These are phyloP conservation scores for Cerceris ruficornis DNA, from an alignment of 2,888 invertebrate genomes.

Conservation along the genomic window DNA sequence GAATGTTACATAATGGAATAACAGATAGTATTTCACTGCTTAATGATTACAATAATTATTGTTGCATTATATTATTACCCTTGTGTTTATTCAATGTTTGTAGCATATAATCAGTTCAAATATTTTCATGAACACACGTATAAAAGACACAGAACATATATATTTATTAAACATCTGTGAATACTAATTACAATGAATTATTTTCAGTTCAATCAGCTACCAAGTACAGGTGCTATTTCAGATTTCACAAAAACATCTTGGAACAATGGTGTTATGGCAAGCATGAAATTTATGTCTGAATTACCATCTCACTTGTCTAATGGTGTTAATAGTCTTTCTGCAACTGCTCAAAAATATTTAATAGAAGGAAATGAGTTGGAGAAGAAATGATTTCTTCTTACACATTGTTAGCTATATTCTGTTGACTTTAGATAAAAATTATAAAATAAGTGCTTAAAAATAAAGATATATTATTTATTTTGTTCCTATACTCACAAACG, in stretches of 20 bases:
- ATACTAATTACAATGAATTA: background rate
- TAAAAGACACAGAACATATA: background rate
- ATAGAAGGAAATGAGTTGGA: slow-evolving; percentile 11
- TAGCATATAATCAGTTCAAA: too few relatives aligned
- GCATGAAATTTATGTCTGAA: slow-evolving; percentile 69
- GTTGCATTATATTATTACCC: too few relatives aligned
- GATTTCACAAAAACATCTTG: slow-evolving; percentile 63
- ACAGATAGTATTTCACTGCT: too few relatives aligned
- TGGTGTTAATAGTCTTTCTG: slow-evolving; percentile 48
- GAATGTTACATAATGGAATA: background rate
- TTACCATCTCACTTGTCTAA: slow-evolving; percentile 68
- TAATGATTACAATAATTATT: too few relatives aligned
- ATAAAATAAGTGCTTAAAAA: too few relatives aligned
- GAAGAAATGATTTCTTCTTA: background rate
- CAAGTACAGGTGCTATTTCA: slow-evolving; percentile 60
- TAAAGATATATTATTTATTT: too few relatives aligned
- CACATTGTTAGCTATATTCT: too few relatives aligned
- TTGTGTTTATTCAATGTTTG: too few relatives aligned
- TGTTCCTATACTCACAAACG: too few relatives aligned
- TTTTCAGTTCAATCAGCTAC: slow-evolving; percentile 46
- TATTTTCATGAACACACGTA: too few relatives aligned
- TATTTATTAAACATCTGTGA: background rate
- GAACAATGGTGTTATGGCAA: slow-evolving; percentile 72
- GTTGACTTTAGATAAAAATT: too few relatives aligned
- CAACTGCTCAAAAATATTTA: slow-evolving; percentile 20